Conservation (phyloP, 2,888 invertebrate species). For the Abrostola triplasia region DNA sequence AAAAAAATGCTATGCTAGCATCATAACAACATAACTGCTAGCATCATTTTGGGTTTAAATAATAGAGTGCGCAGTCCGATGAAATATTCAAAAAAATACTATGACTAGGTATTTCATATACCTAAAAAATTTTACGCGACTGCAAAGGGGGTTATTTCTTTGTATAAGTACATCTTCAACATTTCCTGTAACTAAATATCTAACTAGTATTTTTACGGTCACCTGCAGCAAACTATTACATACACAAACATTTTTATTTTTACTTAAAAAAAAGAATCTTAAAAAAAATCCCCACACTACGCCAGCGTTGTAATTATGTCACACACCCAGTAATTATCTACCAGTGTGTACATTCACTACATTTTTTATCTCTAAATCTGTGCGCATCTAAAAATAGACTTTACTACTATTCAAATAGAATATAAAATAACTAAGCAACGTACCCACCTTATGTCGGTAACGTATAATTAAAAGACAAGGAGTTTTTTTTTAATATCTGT, state of each 20-base stretch:
- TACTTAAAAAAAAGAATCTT: slow-evolving; percentile 57
- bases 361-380: slow-evolving; percentile 68
- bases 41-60: too few species aligned
- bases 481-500: slow-evolving; percentile 69
- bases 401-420: slow-evolving; percentile 56
- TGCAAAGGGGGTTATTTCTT: too few species aligned
- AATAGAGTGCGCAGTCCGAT: too few species aligned
- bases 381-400: slow-evolving; percentile 58
- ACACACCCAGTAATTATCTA: slow-evolving; percentile 72
- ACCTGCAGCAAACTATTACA: slow-evolving; percentile 38
- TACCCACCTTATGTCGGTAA: slow-evolving; percentile 55
- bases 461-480: slow-evolving; percentile 72
- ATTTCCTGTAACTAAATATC: slow-evolving; percentile 10
- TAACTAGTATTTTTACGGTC: slow-evolving; percentile 19
- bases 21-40: too few species aligned
- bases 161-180: too few species aligned
- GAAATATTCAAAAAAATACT: too few species aligned
- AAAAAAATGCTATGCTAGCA: too few species aligned
- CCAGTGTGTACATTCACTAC: slow-evolving; percentile 61
- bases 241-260: slow-evolving; percentile 59
- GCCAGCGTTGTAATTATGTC: slow-evolving; percentile 74
- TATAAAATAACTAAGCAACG: slow-evolving; percentile 44
- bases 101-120: too few species aligned
- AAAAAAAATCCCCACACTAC: slow-evolving; percentile 59
- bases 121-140: too few species aligned